These are phyloP conservation scores for Dreissena rostriformis DNA, from an alignment of 1,140 invertebrate genomes.

Conservation along the genomic window DNA sequence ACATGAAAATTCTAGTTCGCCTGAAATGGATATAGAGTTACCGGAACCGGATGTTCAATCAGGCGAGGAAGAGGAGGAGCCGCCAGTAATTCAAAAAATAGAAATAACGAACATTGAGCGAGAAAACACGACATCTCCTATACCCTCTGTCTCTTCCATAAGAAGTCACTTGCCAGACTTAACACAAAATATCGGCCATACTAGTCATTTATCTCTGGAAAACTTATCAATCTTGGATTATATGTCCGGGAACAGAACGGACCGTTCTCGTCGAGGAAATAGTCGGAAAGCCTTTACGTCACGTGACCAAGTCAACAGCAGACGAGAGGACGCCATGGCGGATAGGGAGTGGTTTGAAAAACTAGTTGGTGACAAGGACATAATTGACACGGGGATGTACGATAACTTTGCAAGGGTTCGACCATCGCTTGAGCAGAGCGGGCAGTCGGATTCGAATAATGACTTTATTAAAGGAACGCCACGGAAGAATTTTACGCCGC, in stretches of 20 bases:
- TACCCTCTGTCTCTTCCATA: constrained; percentile 2
- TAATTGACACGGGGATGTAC: constrained; percentile 41
- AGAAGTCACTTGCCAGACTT: background rate
- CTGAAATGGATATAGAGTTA: background rate
- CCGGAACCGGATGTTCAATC: background rate
- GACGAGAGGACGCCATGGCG: constrained; percentile 28
- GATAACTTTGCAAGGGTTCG: constrained; percentile 45
- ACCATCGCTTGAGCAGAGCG: constrained; percentile 17
- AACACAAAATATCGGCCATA: constrained; percentile 35
- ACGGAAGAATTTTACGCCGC: constrained; percentile 42
- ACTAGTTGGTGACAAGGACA: constrained; percentile 48
- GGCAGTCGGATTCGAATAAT: constrained; percentile 29
- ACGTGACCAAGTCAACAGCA: background rate
- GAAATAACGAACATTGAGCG: constrained; percentile 26
- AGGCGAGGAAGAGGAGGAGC: background rate
- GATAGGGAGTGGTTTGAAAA: constrained; percentile 54
- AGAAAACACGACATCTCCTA: background rate
- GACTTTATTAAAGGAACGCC: constrained; percentile 27
- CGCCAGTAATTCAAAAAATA: constrained; percentile 7
- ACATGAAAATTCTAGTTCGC: no score
- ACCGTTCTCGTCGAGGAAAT: background rate
- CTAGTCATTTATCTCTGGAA: constrained; percentile 42
- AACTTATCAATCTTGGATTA: constrained; percentile 45
- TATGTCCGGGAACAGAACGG: constrained; percentile 14
- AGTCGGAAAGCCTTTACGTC: background rate